These are phyloP conservation scores for Chamaedrilus cognettii DNA, from an alignment of 2,888 invertebrate species.

Conservation along the genomic window DNA sequence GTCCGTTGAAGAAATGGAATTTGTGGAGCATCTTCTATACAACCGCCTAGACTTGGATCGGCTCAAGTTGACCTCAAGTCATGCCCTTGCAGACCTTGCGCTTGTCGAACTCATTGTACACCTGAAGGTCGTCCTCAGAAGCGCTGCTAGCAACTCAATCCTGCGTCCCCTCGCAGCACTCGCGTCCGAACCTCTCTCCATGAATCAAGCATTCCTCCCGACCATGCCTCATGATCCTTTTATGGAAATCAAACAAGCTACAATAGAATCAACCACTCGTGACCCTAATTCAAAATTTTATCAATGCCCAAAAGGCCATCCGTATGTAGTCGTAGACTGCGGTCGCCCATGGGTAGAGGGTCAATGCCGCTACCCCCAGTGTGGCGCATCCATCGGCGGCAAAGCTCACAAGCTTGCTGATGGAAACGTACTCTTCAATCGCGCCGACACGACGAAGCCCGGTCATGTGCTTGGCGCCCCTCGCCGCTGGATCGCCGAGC, in stretches of 20 bases:
- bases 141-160: background rate
- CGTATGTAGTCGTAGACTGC: conserved; percentile 51
- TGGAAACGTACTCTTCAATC: conserved; percentile 36
- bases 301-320: conserved; percentile 53
- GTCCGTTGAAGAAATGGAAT: too few species aligned
- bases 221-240: too few species aligned
- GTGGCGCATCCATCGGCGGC: conserved; percentile 44
- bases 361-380: conserved; percentile 41
- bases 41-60: background rate
- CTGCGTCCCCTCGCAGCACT: too few species aligned
- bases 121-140: background rate
- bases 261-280: too few species aligned
- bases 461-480: conserved; percentile 49
- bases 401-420: conserved; percentile 29
- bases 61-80: background rate
- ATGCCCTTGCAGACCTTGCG: background rate
- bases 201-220: too few species aligned
- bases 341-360: too few species aligned
- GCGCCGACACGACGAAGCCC: conserved; percentile 37
- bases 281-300: too few species aligned
- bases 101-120: background rate
- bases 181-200: too few species aligned
- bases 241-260: too few species aligned
- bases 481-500: conserved; percentile 30
- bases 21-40: too few species aligned